Evolutionary conservation across 1,140 invertebrate genomes (phyloP), one percentile per base, ranked within the genome.

Genomic region (Drosophila orena): DNA sequence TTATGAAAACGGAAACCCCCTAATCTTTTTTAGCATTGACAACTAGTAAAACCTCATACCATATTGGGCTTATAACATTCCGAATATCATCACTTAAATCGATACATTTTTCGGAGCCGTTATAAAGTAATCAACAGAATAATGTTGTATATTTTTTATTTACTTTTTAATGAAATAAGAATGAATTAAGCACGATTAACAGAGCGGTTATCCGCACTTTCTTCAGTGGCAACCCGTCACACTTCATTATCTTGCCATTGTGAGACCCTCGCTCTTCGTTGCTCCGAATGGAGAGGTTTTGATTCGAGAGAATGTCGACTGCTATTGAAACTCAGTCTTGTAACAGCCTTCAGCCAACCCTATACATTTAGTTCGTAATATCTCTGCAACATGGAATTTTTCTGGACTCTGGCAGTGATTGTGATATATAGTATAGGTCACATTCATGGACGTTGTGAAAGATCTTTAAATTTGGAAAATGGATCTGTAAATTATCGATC

Each of bases 381-480:
- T 30, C 30, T 10, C 30, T 8, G 30, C 30, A 8, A 7, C 7
- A 71, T 71, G 68, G 64, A 56, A 71, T 35, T 49, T 22, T 49
- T 49, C 35, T 35, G 27, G 27, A 0, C 14, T 44, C 27, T 70
- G 14, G 0, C 4, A 3, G 10, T 65, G 10, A 22, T 56, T 5
- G 15, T 57, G 15, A n/a, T 40, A 2, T 56, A 17, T 24, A 17
- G 27, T 34, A 27, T n/a, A 24, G 4, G 27, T 4, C 17, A 10
- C 3, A 6, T 62, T 2, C 10, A 43, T 24, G 75, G 35, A 1
- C 73, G 64, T 1, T 89, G 84, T 44, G 44, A 24, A 1, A 42
- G 11, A 7, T 24, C 55, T 0, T 49, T 49, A 0, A 6, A 8
- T 12, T 24, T 77, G n/a, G 2, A 22, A 7, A 50, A 89, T 43